phyloP scores from a whole-genome alignment of 2,888 invertebrate genomes.

The Lycocerus yunnanus region DNA sequence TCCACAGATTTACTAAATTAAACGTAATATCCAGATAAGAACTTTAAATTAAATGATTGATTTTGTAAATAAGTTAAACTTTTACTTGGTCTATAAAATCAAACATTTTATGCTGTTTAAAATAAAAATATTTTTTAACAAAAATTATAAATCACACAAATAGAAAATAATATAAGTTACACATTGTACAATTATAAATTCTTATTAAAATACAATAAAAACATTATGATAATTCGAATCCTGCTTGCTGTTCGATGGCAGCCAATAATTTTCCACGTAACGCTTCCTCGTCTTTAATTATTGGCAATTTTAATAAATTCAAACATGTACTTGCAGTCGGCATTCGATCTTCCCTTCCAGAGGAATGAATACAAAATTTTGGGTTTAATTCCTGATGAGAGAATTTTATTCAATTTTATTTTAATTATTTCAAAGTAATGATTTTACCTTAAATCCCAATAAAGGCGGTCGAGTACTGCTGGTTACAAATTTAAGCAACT shows the following conservation, averaged over 20 bases:
- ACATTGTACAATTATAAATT: neutral
- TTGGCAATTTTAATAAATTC: conserved; percentile 95
- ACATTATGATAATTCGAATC: conserved; percentile 89
- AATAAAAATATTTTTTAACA: neutral
- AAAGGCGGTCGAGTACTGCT: conserved; percentile 97
- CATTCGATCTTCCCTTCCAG: conserved; percentile 86
- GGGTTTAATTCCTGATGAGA: conserved; percentile 85
- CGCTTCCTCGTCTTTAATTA: conserved; percentile 77
- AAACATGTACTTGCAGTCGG: conserved; percentile 98
- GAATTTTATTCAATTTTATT: neutral
- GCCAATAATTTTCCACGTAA: conserved; percentile 85
- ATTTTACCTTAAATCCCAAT: conserved; percentile 87
- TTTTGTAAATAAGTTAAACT: neutral
- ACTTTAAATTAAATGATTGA: neutral
- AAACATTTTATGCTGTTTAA: neutral
- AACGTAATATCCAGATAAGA: too few species aligned
- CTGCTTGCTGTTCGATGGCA: conserved; percentile 93
- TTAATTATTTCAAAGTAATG: neutral
- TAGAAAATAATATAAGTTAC: neutral
- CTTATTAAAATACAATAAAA: conserved; percentile 5
- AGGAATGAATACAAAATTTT: conserved; percentile 94
- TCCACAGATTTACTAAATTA: too few species aligned
- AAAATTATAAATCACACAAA: neutral
- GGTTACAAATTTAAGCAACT: conserved; percentile 95
- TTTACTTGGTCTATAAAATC: neutral